phyloP scores from a whole-genome alignment of 2,888 invertebrate species.

The Pristionchus mayeri region DNA sequence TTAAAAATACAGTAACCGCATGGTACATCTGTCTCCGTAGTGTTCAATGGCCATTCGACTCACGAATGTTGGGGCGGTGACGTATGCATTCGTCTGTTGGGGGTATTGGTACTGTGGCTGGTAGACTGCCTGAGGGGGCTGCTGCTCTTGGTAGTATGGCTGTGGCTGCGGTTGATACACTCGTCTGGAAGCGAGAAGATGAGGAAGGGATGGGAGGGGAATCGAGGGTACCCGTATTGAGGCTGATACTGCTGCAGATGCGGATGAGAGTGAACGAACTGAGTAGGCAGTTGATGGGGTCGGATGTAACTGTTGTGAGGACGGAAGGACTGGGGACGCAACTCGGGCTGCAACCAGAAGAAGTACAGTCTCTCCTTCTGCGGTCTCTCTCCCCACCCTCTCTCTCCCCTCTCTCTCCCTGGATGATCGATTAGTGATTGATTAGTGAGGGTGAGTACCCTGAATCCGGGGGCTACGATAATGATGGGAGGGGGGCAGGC shows the following conservation, averaged over 20 bases:
- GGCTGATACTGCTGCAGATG: neutral
- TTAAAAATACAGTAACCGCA: no score
- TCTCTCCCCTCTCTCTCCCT: no score
- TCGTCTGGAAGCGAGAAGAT: neutral
- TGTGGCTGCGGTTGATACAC: conserved; percentile 15
- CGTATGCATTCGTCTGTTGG: conserved; percentile 31
- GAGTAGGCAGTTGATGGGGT: neutral
- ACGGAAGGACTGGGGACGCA: conserved; percentile 24
- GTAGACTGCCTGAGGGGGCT: neutral
- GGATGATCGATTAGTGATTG: no score
- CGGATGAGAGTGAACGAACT: neutral
- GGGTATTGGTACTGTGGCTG: conserved; percentile 34
- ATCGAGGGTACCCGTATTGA: neutral
- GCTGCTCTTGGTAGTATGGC: neutral
- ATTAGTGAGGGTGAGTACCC: conserved; percentile 7
- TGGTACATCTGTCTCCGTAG: no score
- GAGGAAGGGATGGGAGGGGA: no score
- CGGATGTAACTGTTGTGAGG: conserved; percentile 47
- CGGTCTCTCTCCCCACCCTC: no score
- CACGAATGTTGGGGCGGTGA: conserved; percentile 28
- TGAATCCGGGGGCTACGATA: conserved; percentile 48
- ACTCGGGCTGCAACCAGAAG: conserved; percentile 40
- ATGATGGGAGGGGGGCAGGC: conserved; percentile 43
- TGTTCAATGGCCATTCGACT: no score
- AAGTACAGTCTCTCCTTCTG: no score